Evolutionary conservation across 2,113 vertebrate species (phyloP).

Genomic region (Polypterus senegalus): DNA sequence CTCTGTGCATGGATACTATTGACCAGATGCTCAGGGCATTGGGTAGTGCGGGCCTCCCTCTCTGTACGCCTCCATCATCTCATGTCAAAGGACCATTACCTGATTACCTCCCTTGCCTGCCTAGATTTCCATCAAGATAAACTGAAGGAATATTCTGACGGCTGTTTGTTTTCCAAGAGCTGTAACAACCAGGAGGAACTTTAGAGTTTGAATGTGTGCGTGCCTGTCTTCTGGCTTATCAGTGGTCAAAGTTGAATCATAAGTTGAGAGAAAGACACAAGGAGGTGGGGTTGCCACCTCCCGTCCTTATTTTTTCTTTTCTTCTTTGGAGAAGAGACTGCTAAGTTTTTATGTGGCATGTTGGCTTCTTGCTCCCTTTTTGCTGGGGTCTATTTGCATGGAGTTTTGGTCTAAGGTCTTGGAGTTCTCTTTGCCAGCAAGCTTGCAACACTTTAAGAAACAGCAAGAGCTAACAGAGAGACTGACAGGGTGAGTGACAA

Average conservation of each 20-base stretch:
- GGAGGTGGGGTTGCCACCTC: neutral
- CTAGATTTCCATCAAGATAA: slow-evolving; percentile 36
- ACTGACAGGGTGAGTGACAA: slow-evolving; percentile 63
- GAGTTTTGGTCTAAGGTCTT: slow-evolving; percentile 50
- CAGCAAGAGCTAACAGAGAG: slow-evolving; percentile 44
- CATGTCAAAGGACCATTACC: slow-evolving; percentile 38
- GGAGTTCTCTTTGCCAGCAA: slow-evolving; percentile 50
- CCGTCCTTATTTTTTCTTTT: neutral
- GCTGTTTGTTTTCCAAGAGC: slow-evolving; percentile 15
- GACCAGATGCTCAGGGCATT: slow-evolving; percentile 32
- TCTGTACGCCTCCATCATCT: slow-evolving; percentile 28
- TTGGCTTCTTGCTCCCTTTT: slow-evolving; percentile 29
- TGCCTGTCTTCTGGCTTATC: slow-evolving; percentile 1
- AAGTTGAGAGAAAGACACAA: slow-evolving; percentile 1
- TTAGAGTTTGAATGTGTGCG: slow-evolving; percentile 2
- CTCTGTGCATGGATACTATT: slow-evolving; percentile 23
- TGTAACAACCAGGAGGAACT: slow-evolving; percentile 1
- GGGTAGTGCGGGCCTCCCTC: slow-evolving; percentile 24
- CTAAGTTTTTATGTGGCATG: slow-evolving; percentile 25
- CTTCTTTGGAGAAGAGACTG: slow-evolving; percentile 2
- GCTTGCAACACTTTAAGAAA: slow-evolving; percentile 49
- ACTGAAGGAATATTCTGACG: slow-evolving; percentile 28
- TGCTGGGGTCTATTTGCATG: slow-evolving; percentile 21
- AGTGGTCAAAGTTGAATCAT: slow-evolving; percentile 7
- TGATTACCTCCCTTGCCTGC: slow-evolving; percentile 29